Conservation (phyloP, 2,797 vertebrate genomes). For the Cyclopterus lumpus region DNA sequence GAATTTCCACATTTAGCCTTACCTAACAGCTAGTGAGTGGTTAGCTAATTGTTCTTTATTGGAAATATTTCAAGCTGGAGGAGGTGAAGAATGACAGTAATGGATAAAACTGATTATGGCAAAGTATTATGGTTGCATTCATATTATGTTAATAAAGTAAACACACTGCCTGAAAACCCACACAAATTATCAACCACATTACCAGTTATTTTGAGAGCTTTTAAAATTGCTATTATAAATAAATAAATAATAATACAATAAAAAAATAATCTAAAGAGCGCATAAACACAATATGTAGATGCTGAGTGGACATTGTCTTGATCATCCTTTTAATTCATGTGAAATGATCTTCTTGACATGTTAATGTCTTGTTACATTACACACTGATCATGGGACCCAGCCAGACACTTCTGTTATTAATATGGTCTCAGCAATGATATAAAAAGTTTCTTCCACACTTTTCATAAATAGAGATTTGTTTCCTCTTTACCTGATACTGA, state of each 20-base stretch:
- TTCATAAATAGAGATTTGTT: constrained; percentile 58
- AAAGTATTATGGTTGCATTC: constrained; percentile 15
- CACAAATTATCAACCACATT: constrained; percentile 5
- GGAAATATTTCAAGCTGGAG: constrained; percentile 2
- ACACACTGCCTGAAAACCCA: background rate
- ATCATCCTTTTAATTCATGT: background rate
- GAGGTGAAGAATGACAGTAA: background rate
- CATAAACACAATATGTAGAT: background rate
- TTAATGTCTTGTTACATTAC: constrained; percentile 30
- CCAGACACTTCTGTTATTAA: constrained; percentile 66
- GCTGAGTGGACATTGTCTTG: background rate
- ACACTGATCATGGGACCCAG: constrained; percentile 55
- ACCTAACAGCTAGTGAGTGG: constrained; percentile 52
- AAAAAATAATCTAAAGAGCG: background rate
- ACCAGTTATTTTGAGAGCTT: constrained; percentile 6
- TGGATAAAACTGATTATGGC: constrained; percentile 15
- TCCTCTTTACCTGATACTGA: constrained; percentile 53
- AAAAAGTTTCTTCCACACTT: constrained; percentile 48
- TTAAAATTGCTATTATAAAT: background rate
- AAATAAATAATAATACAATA: background rate
- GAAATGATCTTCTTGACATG: background rate
- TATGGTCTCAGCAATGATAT: constrained; percentile 16
- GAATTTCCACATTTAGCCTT: constrained; percentile 70
- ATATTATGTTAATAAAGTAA: constrained; percentile 7
- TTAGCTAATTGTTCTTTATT: constrained; percentile 39